Base-by-base conservation (phyloP, 2,888 invertebrate genomes). In the Pycnomerus fuliginosus region DNA sequence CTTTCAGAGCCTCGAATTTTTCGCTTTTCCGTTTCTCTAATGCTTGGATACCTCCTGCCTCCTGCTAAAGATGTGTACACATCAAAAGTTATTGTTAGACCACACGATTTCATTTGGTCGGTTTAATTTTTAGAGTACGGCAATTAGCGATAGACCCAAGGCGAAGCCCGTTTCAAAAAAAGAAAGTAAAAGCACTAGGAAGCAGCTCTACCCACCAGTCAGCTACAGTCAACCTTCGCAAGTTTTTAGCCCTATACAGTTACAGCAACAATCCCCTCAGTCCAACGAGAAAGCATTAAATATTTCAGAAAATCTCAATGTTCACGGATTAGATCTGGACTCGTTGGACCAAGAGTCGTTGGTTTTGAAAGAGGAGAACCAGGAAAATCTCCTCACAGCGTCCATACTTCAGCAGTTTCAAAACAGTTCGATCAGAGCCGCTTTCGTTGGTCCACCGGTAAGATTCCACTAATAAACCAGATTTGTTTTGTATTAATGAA, bases 61-160 rank as follows among this genome's bases (percentile, higher is more conserved):
- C n/a, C n/a, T n/a, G n/a, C n/a, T n/a, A n/a, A n/a, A n/a, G n/a
- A n/a, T n/a, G n/a, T n/a, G n/a, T n/a, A n/a, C n/a, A n/a, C n/a
- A n/a, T n/a, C n/a, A n/a, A n/a, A n/a, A n/a, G n/a, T n/a, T n/a
- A n/a, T n/a, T n/a, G n/a, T n/a, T n/a, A n/a, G n/a, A n/a, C n/a
- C n/a, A n/a, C n/a, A n/a, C n/a, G n/a, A n/a, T n/a, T n/a, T n/a
- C n/a, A n/a, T n/a, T n/a, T n/a, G n/a, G n/a, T n/a, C n/a, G n/a
- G n/a, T n/a, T n/a, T n/a, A 17, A 38, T 43, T 44, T 53, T 32
- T 74, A 84, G 75, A 83, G 80, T 64, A 86, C 85, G 44, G 85
- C 87, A 52, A 86, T 89, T 61, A 87, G 87, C 74, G 90, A 90
- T 73, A 81, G 90, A 61, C 87, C 88, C 44, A 89, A 88, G 72